phyloP scores from a whole-genome alignment of 2,797 vertebrate species.

The Sphaeramia orbicularis region DNA sequence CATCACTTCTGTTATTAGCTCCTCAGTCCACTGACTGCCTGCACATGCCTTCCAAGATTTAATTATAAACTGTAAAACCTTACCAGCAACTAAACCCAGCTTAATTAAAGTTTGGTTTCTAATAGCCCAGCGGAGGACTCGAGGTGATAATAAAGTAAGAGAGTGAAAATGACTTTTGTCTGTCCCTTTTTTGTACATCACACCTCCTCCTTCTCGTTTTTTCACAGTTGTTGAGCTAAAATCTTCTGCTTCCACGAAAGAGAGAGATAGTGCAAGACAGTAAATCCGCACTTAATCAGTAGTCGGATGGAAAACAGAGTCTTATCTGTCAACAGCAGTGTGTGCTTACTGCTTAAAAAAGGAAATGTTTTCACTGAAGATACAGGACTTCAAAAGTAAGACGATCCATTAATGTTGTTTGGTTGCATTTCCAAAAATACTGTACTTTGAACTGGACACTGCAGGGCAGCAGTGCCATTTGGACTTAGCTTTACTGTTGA shows the following conservation, averaged over 20 bases:
- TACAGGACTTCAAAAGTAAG: slow-evolving; percentile 19
- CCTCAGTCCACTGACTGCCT: slow-evolving; percentile 35
- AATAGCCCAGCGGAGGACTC: slow-evolving; percentile 52
- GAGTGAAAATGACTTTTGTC: slow-evolving; percentile 59
- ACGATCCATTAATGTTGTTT: slow-evolving; percentile 24
- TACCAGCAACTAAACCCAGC: slow-evolving; percentile 28
- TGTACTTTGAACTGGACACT: slow-evolving; percentile 45
- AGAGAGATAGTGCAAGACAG: slow-evolving; percentile 36
- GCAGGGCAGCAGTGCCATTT: slow-evolving; percentile 43
- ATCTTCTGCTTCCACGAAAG: slow-evolving; percentile 32
- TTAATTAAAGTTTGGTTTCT: slow-evolving; percentile 65
- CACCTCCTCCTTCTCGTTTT: slow-evolving; percentile 5
- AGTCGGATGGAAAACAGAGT: slow-evolving; percentile 43
- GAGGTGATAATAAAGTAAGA: slow-evolving; percentile 76
- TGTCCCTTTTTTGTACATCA: slow-evolving; percentile 29
- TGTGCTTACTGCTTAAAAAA: slow-evolving; percentile 33
- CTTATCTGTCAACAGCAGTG: slow-evolving; percentile 66
- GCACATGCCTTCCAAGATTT: slow-evolving; percentile 48
- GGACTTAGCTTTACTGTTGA: slow-evolving; percentile 52
- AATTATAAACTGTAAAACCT: slow-evolving; percentile 52
- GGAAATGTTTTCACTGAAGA: slow-evolving; percentile 34
- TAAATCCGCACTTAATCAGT: slow-evolving; percentile 58
- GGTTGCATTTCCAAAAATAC: slow-evolving; percentile 3
- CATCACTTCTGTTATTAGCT: slow-evolving; percentile 17
- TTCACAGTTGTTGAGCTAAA: slow-evolving; percentile 35